Base-by-base conservation (phyloP, 2,113 vertebrate genomes). In the Pica pica region DNA sequence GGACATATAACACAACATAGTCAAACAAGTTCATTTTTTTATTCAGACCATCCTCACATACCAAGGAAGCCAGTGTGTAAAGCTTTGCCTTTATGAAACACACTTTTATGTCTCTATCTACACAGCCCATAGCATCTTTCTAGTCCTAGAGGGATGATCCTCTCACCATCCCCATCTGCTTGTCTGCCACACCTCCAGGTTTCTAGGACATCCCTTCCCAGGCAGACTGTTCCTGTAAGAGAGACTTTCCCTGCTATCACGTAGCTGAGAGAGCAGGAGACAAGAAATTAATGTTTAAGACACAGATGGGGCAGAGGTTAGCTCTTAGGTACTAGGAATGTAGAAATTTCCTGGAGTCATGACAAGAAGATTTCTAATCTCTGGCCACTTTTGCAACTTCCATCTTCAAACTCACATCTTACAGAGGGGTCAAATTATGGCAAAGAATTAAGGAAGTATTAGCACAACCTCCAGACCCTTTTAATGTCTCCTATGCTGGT, bases 101-200 rank as follows among this genome's bases (percentile, higher is more conserved):
- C 30, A 37, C 33, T 67, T 92, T 73, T 77, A n/a, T 47, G 42
- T 77, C 78, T 79, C 68, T 88, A 39, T 52, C 74, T 77, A 52
- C 42, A 89, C 44, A 90, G 35, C 44, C 52, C 41, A 78, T 22
- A 61, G 33, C 70, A 82, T 76, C 52, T 81, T 90, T 78, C 50
- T n/a, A 64, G 4, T 75, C 74, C 81, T 68, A 60, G 65, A 96
- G 61, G 53, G 60, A 79, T 79, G 65, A 93, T 89, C 74, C 77
- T 95, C 70, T 94, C 83, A 75, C 61, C 61, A 84, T 33, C 57
- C 85, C 93, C 80, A 84, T 94, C 94, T 95, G 91, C 64, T 94
- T 93, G 87, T 95, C 94, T 95, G 91, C 87, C 95, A 96, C 77
- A 96, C 89, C 57, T 93, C 61, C 95, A 84, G 41, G 49, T 91